These are phyloP conservation scores for Cheilosia vulpina DNA, from an alignment of 2,888 invertebrate genomes.

Conservation along the genomic window DNA sequence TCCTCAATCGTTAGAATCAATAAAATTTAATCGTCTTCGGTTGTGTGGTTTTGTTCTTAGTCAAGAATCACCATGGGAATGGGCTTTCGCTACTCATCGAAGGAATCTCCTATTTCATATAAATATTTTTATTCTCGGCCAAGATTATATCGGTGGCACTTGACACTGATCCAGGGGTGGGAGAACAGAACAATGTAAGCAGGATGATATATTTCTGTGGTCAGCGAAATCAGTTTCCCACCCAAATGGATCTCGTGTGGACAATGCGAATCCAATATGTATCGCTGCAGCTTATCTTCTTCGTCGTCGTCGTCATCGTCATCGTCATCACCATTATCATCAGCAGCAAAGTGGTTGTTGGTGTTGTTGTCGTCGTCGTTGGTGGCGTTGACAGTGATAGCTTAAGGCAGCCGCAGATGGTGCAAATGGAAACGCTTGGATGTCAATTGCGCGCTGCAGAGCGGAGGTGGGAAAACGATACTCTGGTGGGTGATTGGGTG, in stretches of 20 bases:
- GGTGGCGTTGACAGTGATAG: constrained; percentile 37
- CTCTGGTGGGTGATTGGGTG: constrained; percentile 70
- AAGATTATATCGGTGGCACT: constrained; percentile 57
- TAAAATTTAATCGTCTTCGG: constrained; percentile 70
- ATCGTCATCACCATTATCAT: constrained; percentile 22
- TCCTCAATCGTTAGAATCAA: constrained; percentile 59
- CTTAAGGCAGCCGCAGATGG: constrained; percentile 53
- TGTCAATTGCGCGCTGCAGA: constrained; percentile 41
- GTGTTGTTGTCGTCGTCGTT: constrained; percentile 24
- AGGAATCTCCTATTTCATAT: constrained; percentile 66
- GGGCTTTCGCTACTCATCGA: not conserved
- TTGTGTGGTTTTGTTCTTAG: constrained; percentile 39
- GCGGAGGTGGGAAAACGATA: constrained; percentile 58
- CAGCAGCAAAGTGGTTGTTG: not conserved
- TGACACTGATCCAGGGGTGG: constrained; percentile 54
- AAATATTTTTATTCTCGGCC: constrained; percentile 55
- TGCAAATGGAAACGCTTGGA: constrained; percentile 47
- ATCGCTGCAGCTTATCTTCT: constrained; percentile 51
- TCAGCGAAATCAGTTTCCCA: constrained; percentile 59
- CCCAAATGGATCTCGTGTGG: constrained; percentile 16
- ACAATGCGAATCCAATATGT: constrained; percentile 20
- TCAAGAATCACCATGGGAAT: constrained; percentile 1
- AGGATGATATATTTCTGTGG: constrained; percentile 60
- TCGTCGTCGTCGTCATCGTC: not conserved
- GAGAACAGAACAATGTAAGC: constrained; percentile 37